phyloP scores from a whole-genome alignment of 2,113 vertebrate genomes.

The Pao palembangensis region DNA sequence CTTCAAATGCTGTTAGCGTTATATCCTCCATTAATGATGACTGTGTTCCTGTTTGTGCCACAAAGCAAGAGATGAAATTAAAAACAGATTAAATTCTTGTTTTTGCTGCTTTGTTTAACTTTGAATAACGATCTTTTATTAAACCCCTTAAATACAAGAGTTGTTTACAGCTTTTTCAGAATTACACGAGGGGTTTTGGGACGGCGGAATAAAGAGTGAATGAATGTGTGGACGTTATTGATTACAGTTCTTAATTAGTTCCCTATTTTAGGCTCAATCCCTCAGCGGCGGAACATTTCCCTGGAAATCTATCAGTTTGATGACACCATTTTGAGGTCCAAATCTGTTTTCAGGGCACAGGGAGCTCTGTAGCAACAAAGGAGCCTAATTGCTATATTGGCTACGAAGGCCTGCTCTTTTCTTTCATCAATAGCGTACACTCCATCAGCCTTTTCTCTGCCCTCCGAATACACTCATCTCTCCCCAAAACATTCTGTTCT shows the following conservation, averaged over 20 bases:
- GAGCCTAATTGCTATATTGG: slow-evolving; percentile 53
- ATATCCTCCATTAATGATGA: no score
- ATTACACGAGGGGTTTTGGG: no score
- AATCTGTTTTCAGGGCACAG: slow-evolving; percentile 33
- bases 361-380: slow-evolving; percentile 31
- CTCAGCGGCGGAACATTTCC: neutral
- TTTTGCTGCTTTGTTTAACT: no score
- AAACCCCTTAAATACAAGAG: no score
- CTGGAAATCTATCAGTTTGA: slow-evolving; percentile 10
- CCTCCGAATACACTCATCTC: slow-evolving; percentile 40
- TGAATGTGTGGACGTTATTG: neutral
- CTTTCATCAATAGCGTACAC: slow-evolving; percentile 47
- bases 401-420: slow-evolving; percentile 46
- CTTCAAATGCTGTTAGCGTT: no score
- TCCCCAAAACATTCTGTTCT: slow-evolving; percentile 36
- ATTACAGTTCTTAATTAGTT: slow-evolving; percentile 3
- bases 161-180: no score
- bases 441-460: slow-evolving; percentile 46
- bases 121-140: no score
- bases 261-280: neutral
- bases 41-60: no score
- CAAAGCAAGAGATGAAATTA: no score
- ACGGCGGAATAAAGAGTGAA: no score
- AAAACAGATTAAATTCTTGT: no score
- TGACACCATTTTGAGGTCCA: slow-evolving; percentile 24